Percentiles rank a stretch among this genome's conserved stretches.
These are phyloP conservation scores for Tanypteryx hageni DNA, from an alignment of 2,888 invertebrate species.

Conservation along the genomic window DNA sequence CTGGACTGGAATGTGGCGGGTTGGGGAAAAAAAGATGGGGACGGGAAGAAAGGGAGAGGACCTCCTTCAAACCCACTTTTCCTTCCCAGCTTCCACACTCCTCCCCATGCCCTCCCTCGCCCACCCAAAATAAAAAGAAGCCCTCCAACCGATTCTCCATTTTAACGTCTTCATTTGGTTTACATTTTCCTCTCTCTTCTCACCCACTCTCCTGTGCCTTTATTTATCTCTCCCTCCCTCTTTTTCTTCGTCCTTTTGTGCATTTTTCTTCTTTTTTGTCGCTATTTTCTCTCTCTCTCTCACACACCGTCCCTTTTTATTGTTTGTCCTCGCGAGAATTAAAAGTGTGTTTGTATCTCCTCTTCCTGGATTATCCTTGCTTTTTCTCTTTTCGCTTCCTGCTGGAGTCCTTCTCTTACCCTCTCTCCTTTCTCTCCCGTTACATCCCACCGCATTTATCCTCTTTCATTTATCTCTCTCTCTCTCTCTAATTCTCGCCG, in stretches of 20 bases:
- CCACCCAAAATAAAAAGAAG: background rate
- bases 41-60: no score
- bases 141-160: slow-evolving; percentile 10
- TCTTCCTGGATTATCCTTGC: background rate
- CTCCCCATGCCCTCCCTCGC: background rate
- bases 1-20: slow-evolving; percentile 56
- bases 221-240: background rate
- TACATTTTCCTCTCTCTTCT: background rate
- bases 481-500: background rate
- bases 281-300: background rate
- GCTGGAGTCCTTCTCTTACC: no score
- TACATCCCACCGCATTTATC: no score
- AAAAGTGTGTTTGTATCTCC: background rate
- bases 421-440: no score
- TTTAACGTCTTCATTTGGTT: slow-evolving; percentile 28
- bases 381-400: background rate
- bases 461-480: no score
- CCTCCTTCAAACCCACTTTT: no score
- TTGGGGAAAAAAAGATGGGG: background rate
- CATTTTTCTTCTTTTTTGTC: background rate
- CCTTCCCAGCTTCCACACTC: no score
- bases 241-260: background rate
- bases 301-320: background rate
- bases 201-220: background rate
- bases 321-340: slow-evolving; percentile 3